Base-by-base conservation (phyloP, 2,888 invertebrate species). In the Aricia artaxerxes region DNA sequence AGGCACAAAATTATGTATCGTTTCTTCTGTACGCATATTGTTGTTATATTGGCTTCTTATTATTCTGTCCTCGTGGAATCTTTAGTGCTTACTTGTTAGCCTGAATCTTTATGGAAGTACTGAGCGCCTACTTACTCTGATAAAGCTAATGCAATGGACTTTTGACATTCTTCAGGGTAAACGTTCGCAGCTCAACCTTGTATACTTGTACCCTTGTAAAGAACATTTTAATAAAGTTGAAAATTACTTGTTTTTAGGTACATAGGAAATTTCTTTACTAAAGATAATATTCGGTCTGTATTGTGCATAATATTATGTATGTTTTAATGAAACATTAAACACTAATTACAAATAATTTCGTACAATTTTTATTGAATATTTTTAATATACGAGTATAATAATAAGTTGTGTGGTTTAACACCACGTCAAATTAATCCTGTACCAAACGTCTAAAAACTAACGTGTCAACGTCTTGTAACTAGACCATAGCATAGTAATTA, bases 1-100 rank as follows among this genome's bases (percentile, higher is more conserved):
- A 78, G 60, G 40, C 40, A 53, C 73, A 73, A 73, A 78, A 60
- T 73, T 73, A 79, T 61, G 75, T 73, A 79, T 75, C 35, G 60
- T 75, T 57, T 75, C 79, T 49, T 79, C 31, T 9, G 49, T 75
- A 57, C 53, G 53, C 24, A 73, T 40, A 57, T 76, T 6, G 76
- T 76, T 75, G 75, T 49, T 76, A 76, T 53, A 76, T 53, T 76
- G 31, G 53, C 49, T 76, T 5, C 53, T 76, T 53, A 53, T 2
- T 76, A 76, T 53, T 76, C 57, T 24, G 40, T 44, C 9, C 73
- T 44, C 44, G 73, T 73, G 44, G 53, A 53, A 53, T 57, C 6
- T 76, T 53, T 57, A 53, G 57, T 57, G 49, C 76, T 76, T 35
- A 76, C 57, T 76, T 35, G 76, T 76, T 35, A 16, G 13, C 76